phyloP scores from a whole-genome alignment of 1,140 invertebrate species.

The Brachionus calyciflorus region DNA sequence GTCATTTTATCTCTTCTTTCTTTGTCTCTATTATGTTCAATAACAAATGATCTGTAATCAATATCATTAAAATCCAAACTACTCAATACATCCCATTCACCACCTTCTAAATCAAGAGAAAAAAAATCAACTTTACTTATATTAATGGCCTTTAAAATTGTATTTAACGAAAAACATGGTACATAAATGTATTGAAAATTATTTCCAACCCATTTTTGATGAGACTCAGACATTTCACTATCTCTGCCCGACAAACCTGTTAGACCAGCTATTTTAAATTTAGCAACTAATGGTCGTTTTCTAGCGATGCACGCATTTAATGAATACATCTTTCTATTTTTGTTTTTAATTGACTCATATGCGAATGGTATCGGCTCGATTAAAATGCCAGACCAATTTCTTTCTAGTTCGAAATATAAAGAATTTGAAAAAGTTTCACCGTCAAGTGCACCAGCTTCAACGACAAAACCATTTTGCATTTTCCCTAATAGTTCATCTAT shows the following conservation, averaged over 20 bases:
- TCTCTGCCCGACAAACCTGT: not conserved
- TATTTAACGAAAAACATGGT: constrained; percentile 40
- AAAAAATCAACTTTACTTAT: not conserved
- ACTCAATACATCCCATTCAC: constrained; percentile 2
- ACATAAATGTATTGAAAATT: not conserved
- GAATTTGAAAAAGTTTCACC: constrained; percentile 66
- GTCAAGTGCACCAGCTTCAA: constrained; percentile 66
- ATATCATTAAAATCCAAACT: not conserved
- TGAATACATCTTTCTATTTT: not conserved
- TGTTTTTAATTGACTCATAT: constrained; percentile 56
- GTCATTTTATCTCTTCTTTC: no score
- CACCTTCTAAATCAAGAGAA: constrained; percentile 10
- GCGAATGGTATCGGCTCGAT: constrained; percentile 70
- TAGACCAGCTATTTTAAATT: not conserved
- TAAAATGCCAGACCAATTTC: constrained; percentile 72
- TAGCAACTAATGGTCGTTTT: not conserved
- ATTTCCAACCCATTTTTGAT: no score
- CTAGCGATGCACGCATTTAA: not conserved
- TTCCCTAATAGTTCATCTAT: constrained; percentile 48
- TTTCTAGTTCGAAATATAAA: constrained; percentile 68
- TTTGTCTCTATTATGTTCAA: not conserved
- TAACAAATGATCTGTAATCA: not conserved
- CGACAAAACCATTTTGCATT: constrained; percentile 61
- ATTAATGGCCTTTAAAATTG: constrained; percentile 16
- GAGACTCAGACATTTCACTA: not conserved